phyloP scores from a whole-genome alignment of 2,888 invertebrate genomes.

The Xylophagus ater region DNA sequence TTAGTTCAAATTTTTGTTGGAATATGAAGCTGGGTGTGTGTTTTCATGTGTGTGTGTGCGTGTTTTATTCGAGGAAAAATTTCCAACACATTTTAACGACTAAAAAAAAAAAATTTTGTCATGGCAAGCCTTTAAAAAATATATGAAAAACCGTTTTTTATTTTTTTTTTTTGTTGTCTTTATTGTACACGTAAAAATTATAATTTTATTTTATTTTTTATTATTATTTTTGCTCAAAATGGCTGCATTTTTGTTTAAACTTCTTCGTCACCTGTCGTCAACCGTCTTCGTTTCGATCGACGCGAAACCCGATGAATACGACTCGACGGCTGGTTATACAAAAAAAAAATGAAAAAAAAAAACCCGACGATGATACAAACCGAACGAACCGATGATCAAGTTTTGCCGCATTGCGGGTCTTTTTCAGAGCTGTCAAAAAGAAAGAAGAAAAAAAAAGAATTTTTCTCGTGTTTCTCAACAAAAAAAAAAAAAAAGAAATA shows the following conservation, averaged over 20 bases:
- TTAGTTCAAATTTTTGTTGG: no score
- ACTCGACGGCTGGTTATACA: slow-evolving; percentile 2
- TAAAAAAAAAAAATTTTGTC: slow-evolving; percentile 4
- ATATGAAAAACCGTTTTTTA: slow-evolving; percentile 1
- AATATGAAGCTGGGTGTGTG: no score
- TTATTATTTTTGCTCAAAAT: slow-evolving; percentile 14
- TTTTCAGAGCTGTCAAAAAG: slow-evolving; percentile 16
- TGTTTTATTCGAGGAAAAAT: not conserved
- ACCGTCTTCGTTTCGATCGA: slow-evolving; percentile 26
- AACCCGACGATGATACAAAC: no score
- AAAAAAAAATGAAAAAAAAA: not conserved
- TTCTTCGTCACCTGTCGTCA: slow-evolving; percentile 32
- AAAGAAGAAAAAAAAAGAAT: not conserved
- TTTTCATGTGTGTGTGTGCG: no score
- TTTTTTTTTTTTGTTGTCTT: not conserved
- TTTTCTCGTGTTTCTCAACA: not conserved
- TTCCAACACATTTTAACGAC: not conserved
- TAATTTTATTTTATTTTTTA: not conserved
- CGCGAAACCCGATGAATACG: no score
- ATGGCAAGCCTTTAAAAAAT: slow-evolving; percentile 3
- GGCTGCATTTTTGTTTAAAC: slow-evolving; percentile 14
- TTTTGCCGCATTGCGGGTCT: slow-evolving; percentile 42
- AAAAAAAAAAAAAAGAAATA: not conserved
- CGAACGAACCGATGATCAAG: no score
- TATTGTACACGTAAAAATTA: slow-evolving; percentile 2